phyloP scores from a whole-genome alignment of 1,140 invertebrate species.

The Drosophila novamexicana region DNA sequence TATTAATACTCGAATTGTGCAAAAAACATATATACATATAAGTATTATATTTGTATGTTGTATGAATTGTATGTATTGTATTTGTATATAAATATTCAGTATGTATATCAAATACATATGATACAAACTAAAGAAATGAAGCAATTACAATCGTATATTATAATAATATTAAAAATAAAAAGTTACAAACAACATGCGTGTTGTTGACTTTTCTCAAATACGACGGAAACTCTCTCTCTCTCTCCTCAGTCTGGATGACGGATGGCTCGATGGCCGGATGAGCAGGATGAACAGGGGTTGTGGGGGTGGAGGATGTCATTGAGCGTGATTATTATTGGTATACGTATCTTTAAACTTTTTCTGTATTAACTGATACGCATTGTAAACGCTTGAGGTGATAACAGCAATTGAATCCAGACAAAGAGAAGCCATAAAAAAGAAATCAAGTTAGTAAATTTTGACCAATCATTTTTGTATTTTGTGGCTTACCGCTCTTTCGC shows the following conservation, averaged over 20 bases:
- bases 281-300: neutral
- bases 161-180: conserved; percentile 59
- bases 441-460: conserved; percentile 32
- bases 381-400: conserved; percentile 85
- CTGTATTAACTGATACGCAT: conserved; percentile 89
- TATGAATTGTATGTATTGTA: conserved; percentile 32
- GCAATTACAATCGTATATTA: conserved; percentile 80
- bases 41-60: conserved; percentile 52
- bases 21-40: conserved; percentile 43
- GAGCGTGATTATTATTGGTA: conserved; percentile 84
- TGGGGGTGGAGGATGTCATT: conserved; percentile 42
- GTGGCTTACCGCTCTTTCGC: conserved; percentile 79
- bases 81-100: conserved; percentile 59
- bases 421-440: conserved; percentile 20
- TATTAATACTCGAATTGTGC: conserved; percentile 44
- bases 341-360: conserved; percentile 89
- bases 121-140: conserved; percentile 77
- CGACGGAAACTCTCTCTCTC: conserved; percentile 26
- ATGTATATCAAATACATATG: conserved; percentile 72
- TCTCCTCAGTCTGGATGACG: conserved; percentile 46
- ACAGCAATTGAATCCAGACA: conserved; percentile 28
- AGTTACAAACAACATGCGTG: conserved; percentile 64
- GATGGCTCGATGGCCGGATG: conserved; percentile 24
- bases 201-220: conserved; percentile 27
- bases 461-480: neutral